Percentiles rank a stretch among this genome's conserved stretches.
phyloP scores from a whole-genome alignment of 2,888 invertebrate species.

The Fragum fragum region DNA sequence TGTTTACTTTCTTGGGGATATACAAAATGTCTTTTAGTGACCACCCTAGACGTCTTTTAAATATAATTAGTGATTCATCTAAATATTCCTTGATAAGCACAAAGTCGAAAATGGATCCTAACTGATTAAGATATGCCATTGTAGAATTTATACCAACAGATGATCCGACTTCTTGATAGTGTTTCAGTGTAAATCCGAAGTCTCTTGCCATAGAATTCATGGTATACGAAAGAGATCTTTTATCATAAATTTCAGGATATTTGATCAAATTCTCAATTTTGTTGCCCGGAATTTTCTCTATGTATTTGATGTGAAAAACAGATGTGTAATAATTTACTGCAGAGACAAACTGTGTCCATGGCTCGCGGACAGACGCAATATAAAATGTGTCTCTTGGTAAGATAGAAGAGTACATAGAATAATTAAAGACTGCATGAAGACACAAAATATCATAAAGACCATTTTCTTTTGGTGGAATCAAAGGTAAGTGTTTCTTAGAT shows the following conservation, averaged over 20 bases:
- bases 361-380: slow-evolving; percentile 14
- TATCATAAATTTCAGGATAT: slow-evolving; percentile 6
- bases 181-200: slow-evolving; percentile 12
- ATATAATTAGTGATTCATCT: slow-evolving; percentile 12
- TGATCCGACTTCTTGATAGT: neutral
- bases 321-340: slow-evolving; percentile 14
- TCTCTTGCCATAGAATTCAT: slow-evolving; percentile 33
- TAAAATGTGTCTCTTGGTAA: slow-evolving; percentile 24
- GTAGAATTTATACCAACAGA: neutral
- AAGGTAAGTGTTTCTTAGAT: neutral
- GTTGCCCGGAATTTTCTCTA: neutral
- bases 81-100: slow-evolving; percentile 12
- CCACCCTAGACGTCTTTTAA: slow-evolving; percentile 14
- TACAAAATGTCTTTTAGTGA: slow-evolving; percentile 24
- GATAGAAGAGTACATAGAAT: slow-evolving; percentile 10
- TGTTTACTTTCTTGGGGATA: neutral
- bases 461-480: neutral
- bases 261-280: slow-evolving; percentile 11
- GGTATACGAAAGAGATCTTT: slow-evolving; percentile 8
- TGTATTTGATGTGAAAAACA: neutral
- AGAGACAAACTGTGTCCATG: slow-evolving; percentile 11
- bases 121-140: neutral
- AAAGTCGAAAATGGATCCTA: slow-evolving; percentile 17
- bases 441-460: slow-evolving; percentile 21
- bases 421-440: slow-evolving; percentile 22